These are phyloP conservation scores for Myotis daubentonii DNA, from an alignment of 2,797 vertebrate species.

Conservation along the genomic window DNA sequence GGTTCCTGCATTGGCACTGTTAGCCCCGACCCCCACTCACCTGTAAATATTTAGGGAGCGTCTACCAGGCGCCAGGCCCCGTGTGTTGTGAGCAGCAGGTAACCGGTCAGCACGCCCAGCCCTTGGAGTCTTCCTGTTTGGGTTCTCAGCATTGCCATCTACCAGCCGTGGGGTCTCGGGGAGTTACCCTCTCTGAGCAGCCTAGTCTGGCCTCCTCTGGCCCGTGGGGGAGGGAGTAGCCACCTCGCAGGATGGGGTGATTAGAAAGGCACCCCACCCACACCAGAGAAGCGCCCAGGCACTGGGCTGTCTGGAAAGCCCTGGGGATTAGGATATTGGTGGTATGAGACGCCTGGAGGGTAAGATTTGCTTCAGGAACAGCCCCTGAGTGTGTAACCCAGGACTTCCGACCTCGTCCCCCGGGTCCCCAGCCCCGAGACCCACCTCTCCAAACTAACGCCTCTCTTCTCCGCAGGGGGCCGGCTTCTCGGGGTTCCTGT, in stretches of 20 bases:
- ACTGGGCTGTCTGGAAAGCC: background rate
- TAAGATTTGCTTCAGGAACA: background rate
- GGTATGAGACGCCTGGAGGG: background rate
- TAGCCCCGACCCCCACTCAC: background rate
- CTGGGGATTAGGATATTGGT: background rate
- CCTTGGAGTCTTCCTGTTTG: background rate
- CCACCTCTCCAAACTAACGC: background rate
- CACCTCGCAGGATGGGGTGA: rapidly evolving
- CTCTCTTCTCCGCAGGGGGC: slow-evolving; percentile 81
- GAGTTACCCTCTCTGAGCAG: background rate
- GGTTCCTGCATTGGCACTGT: background rate
- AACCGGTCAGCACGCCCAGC: background rate
- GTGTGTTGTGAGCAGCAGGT: background rate
- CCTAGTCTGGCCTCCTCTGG: background rate
- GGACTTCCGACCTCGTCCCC: too few relatives aligned
- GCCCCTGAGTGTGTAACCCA: rapidly evolving
- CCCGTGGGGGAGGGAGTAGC: too few relatives aligned
- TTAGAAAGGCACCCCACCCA: background rate
- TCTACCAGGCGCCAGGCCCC: background rate
- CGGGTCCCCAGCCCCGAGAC: rapidly evolving
- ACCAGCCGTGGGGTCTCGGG: background rate
- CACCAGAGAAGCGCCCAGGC: background rate
- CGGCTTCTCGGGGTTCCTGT: slow-evolving; percentile 93
- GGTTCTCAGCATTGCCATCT: background rate
- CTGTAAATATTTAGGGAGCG: rapidly evolving